phyloP scores from a whole-genome alignment of 1,140 invertebrate species.

The Thaumatotibia leucotreta region DNA sequence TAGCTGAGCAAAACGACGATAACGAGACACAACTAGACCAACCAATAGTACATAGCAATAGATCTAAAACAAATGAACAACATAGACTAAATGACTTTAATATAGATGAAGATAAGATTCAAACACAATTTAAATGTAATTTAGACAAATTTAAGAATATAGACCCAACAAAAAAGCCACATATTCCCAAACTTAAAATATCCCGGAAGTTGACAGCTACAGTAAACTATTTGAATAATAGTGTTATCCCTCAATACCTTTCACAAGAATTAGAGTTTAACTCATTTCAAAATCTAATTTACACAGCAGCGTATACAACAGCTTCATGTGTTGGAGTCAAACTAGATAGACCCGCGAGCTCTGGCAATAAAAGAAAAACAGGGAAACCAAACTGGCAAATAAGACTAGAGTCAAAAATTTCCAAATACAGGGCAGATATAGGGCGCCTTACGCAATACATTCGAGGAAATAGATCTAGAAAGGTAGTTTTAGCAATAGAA shows the following conservation, averaged over 20 bases:
- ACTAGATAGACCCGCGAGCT: not conserved
- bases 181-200: slow-evolving; percentile 2
- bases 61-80: too few species aligned
- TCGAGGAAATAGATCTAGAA: not conserved
- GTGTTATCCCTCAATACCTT: not conserved
- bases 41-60: too few species aligned
- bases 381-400: not conserved
- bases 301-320: not conserved
- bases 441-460: not conserved
- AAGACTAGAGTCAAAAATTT: not conserved
- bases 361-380: not conserved
- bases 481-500: not conserved
- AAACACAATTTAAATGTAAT: not conserved
- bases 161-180: not conserved
- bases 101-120: not conserved
- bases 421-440: too few species aligned
- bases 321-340: not conserved
- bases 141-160: not conserved
- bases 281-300: not conserved
- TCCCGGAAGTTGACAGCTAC: not conserved
- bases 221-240: not conserved
- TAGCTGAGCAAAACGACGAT: too few species aligned
- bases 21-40: too few species aligned
- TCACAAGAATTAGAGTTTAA: not conserved
- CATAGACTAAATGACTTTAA: too few species aligned